Percentiles rank a stretch among this genome's conserved stretches.
Conservation (phyloP, 2,113 vertebrate species). For the Macrotis lagotis region DNA sequence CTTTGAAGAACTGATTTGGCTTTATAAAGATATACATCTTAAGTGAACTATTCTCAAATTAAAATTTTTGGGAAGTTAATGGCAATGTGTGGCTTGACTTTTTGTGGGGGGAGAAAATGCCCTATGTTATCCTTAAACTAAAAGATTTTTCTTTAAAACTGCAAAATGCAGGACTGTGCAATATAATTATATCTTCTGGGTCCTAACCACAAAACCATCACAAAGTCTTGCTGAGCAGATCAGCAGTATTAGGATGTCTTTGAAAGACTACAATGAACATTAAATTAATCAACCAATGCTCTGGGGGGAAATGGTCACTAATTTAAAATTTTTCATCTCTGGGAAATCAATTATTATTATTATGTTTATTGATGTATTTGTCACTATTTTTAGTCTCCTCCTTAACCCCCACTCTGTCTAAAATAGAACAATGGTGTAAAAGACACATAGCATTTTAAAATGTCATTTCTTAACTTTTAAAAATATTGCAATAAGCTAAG, state of each 20-base stretch:
- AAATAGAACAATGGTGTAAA: slow-evolving; percentile 69
- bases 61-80: background rate
- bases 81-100: background rate
- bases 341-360: slow-evolving; percentile 89
- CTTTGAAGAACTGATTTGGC: background rate
- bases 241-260: slow-evolving; percentile 75
- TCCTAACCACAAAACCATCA: slow-evolving; percentile 72
- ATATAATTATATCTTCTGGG: slow-evolving; percentile 53
- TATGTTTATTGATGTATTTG: slow-evolving; percentile 88
- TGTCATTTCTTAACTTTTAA: slow-evolving; percentile 59
- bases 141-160: slow-evolving; percentile 36
- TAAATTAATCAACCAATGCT: slow-evolving; percentile 86
- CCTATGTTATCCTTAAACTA: background rate
- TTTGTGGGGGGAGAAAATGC: background rate
- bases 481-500: slow-evolving; percentile 18
- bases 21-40: background rate
- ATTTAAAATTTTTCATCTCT: slow-evolving; percentile 87
- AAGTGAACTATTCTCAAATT: background rate
- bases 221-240: slow-evolving; percentile 76
- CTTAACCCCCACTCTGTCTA: slow-evolving; percentile 69
- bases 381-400: slow-evolving; percentile 82
- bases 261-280: slow-evolving; percentile 83
- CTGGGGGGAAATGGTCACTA: slow-evolving; percentile 84
- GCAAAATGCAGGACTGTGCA: slow-evolving; percentile 72
- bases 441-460: slow-evolving; percentile 69